Percentiles rank a stretch among this genome's conserved stretches.
These are phyloP conservation scores for Bettongia penicillata DNA, from an alignment of 2,113 vertebrate genomes.

Conservation along the genomic window DNA sequence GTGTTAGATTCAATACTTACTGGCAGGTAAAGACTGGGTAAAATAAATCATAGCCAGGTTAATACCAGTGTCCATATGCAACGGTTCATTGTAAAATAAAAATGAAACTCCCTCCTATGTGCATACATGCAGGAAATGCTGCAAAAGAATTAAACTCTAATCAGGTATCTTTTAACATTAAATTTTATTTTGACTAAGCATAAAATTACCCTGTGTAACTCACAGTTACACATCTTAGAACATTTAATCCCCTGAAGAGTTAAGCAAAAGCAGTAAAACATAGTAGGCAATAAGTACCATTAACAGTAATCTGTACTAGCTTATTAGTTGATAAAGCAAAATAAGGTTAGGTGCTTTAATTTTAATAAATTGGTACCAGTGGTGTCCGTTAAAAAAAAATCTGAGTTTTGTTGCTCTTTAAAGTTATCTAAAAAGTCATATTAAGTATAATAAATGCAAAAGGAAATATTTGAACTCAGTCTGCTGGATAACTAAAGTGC, in stretches of 20 bases:
- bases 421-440: neutral
- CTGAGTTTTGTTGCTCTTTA: neutral
- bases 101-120: constrained; percentile 50
- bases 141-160: constrained; percentile 48
- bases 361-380: neutral
- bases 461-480: constrained; percentile 56
- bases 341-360: neutral
- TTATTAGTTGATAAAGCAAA: neutral
- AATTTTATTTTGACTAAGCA: neutral
- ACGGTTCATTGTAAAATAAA: constrained; percentile 42
- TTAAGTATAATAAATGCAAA: constrained; percentile 52
- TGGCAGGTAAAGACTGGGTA: constrained; percentile 66
- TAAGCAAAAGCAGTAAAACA: neutral
- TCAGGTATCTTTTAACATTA: neutral
- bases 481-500: neutral
- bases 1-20: constrained; percentile 51
- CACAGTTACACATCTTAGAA: neutral
- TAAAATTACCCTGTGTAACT: neutral
- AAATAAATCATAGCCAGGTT: constrained; percentile 49
- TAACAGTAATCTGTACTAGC: neutral
- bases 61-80: constrained; percentile 17
- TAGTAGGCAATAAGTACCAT: neutral
- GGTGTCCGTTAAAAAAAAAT: neutral
- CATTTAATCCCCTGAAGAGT: neutral
- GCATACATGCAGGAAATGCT: constrained; percentile 10